Conservation (phyloP, 2,888 invertebrate species). For the Muscina levida region DNA sequence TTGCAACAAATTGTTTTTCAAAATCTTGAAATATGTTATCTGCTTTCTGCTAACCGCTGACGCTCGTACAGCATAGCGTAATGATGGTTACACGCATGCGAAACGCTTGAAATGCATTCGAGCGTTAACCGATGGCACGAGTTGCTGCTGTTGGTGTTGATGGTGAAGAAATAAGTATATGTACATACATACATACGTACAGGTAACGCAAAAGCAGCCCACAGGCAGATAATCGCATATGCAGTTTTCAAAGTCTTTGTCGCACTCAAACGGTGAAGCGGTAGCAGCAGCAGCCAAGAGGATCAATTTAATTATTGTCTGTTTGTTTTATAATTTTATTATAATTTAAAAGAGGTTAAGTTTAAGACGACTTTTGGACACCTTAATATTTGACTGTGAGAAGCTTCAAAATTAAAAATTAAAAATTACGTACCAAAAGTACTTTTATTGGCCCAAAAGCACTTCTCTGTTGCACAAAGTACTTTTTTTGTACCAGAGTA, state of each 20-base stretch:
- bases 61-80: neutral
- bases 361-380: neutral
- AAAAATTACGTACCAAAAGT: no score
- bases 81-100: neutral
- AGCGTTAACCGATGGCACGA: slow-evolving; percentile 49
- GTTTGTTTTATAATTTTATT: no score
- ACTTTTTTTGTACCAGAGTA: no score
- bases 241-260: slow-evolving; percentile 44
- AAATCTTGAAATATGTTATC: slow-evolving; percentile 13
- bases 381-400: neutral
- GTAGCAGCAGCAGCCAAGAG: neutral
- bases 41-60: neutral
- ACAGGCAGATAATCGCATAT: neutral
- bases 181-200: neutral
- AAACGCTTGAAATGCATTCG: slow-evolving; percentile 4
- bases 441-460: no score
- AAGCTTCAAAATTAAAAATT: neutral
- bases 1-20: slow-evolving; percentile 34
- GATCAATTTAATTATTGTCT: neutral
- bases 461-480: no score
- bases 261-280: neutral
- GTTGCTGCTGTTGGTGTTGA: slow-evolving; percentile 29
- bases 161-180: neutral
- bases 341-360: neutral
- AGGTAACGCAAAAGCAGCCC: neutral